phyloP scores from a whole-genome alignment of 2,113 vertebrate genomes.

The Malurus melanocephalus region DNA sequence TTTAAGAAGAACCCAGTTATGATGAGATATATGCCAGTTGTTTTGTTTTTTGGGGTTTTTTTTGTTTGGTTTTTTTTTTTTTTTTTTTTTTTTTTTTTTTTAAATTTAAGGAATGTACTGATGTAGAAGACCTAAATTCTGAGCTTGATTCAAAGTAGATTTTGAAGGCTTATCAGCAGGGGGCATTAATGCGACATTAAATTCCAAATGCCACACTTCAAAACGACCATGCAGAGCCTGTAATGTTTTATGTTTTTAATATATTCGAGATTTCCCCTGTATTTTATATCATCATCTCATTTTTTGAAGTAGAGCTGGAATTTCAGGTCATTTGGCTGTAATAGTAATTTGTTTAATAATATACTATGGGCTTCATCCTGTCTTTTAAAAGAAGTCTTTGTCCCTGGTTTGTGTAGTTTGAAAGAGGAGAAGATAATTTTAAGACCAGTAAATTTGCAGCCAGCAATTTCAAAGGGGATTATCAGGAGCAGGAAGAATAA shows the following conservation, averaged over 20 bases:
- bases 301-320: neutral
- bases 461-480: neutral
- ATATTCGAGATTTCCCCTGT: neutral
- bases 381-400: neutral
- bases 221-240: neutral
- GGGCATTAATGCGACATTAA: conserved; percentile 31
- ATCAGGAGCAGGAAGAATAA: neutral
- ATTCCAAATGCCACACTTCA: neutral
- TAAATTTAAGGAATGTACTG: neutral
- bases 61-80: no score
- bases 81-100: no score
- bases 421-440: neutral
- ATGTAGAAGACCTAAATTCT: neutral
- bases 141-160: neutral
- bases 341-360: neutral
- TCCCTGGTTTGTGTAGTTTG: neutral
- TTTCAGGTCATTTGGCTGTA: neutral
- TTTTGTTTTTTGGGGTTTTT: neutral
- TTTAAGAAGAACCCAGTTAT: neutral
- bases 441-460: neutral
- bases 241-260: neutral
- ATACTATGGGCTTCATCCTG: neutral
- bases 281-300: neutral
- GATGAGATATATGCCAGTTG: neutral
- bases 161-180: conserved; percentile 48